phyloP scores from a whole-genome alignment of 2,888 invertebrate species.

The Drosophila merina region DNA sequence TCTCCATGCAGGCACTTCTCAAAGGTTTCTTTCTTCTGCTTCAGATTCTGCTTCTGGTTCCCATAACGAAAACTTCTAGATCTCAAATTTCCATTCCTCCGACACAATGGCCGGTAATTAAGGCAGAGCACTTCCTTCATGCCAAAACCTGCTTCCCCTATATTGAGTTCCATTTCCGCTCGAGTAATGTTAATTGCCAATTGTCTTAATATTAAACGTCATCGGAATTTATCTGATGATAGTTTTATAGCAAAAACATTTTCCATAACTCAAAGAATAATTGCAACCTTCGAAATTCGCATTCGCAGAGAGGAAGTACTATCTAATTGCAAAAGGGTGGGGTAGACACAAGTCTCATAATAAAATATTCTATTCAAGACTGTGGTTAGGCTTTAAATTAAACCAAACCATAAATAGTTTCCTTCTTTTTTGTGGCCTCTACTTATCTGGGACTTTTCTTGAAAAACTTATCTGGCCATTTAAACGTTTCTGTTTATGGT shows the following conservation, averaged over 20 bases:
- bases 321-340: slow-evolving; percentile 1
- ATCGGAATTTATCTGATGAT: slow-evolving; percentile 53
- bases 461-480: slow-evolving; percentile 8
- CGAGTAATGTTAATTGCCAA: slow-evolving; percentile 72
- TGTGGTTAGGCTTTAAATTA: not conserved
- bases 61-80: slow-evolving; percentile 1
- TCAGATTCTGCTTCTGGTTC: slow-evolving; percentile 8
- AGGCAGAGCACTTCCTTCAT: slow-evolving; percentile 41
- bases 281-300: slow-evolving; percentile 22
- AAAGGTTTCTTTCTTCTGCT: slow-evolving; percentile 27
- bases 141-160: slow-evolving; percentile 39
- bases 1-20: slow-evolving; percentile 36
- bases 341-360: not conserved
- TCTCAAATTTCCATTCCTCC: slow-evolving; percentile 13
- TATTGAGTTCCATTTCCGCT: slow-evolving; percentile 57
- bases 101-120: slow-evolving; percentile 43
- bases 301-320: slow-evolving; percentile 18
- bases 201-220: slow-evolving; percentile 65
- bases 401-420: not conserved
- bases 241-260: slow-evolving; percentile 17
- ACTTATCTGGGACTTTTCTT: slow-evolving; percentile 1
- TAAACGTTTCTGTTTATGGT: slow-evolving; percentile 27
- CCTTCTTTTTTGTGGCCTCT: not conserved
- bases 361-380: not conserved
- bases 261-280: slow-evolving; percentile 12